Conservation (phyloP, 2,888 invertebrate species). For the Euplagia quadripunctaria region DNA sequence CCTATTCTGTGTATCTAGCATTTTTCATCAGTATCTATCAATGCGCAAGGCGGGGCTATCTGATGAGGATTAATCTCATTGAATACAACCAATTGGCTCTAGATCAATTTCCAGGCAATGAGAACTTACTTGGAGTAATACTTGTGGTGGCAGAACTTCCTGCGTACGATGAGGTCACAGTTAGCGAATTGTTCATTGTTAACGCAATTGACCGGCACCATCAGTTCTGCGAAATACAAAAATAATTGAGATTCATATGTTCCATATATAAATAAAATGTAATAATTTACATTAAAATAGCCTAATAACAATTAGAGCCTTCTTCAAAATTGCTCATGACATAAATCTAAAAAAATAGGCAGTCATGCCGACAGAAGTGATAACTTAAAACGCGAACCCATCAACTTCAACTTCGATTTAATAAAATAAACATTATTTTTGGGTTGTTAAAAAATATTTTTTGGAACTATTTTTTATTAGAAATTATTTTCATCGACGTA, state of each 20-base stretch:
- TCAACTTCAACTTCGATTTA: too few relatives aligned
- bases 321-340: not conserved
- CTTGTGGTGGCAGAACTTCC: conserved; percentile 94
- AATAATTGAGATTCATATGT: not conserved
- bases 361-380: too few relatives aligned
- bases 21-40: too few relatives aligned
- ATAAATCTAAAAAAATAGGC: not conserved
- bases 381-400: too few relatives aligned
- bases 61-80: not conserved
- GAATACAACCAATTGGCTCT: not conserved
- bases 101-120: not conserved
- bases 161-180: conserved; percentile 95
- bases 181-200: conserved; percentile 96
- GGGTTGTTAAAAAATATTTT: too few relatives aligned
- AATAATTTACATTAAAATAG: too few relatives aligned
- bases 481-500: too few relatives aligned
- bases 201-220: conserved; percentile 93
- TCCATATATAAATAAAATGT: not conserved
- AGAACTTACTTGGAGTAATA: conserved; percentile 92
- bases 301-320: too few relatives aligned
- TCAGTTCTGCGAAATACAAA: conserved; percentile 85
- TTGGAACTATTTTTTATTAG: too few relatives aligned
- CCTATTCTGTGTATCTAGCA: too few relatives aligned
- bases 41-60: too few relatives aligned
- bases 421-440: too few relatives aligned